Evolutionary conservation across 2,888 invertebrate genomes (phyloP).

Genomic region (Trichogramma dendrolimi): DNA sequence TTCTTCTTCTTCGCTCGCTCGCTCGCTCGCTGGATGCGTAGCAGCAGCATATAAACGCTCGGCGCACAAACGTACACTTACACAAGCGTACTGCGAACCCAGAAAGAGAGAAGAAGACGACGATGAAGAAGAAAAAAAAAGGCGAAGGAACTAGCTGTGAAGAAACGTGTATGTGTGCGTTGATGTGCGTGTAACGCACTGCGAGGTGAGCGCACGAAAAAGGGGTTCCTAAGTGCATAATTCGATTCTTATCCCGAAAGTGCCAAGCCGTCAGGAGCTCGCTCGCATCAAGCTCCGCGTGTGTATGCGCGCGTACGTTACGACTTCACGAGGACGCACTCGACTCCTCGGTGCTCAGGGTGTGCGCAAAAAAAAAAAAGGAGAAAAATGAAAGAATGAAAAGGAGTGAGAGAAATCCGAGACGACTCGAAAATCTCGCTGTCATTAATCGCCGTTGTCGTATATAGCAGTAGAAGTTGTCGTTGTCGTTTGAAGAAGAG

Average conservation of each 20-base stretch:
- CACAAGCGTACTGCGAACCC: too few species aligned
- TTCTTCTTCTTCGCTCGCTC: too few species aligned
- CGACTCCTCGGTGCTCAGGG: not conserved
- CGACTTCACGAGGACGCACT: not conserved
- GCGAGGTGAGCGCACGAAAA: too few species aligned
- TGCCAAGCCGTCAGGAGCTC: not conserved
- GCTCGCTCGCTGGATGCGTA: too few species aligned
- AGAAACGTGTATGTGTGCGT: too few species aligned
- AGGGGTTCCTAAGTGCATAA: conserved; percentile 21
- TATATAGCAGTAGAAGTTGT: not conserved
- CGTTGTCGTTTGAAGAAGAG: not conserved
- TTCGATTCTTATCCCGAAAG: conserved; percentile 24
- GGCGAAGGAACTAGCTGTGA: not conserved
- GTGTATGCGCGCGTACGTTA: not conserved
- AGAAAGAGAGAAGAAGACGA: too few species aligned
- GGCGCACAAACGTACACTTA: too few species aligned
- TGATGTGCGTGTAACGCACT: not conserved
- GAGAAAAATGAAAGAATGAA: not conserved
- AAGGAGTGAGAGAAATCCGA: not conserved
- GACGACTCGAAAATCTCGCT: conserved; percentile 5
- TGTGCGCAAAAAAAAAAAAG: not conserved
- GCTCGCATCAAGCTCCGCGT: conserved; percentile 20
- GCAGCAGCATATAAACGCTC: too few species aligned
- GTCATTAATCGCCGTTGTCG: conserved; percentile 12
- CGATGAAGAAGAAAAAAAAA: not conserved